Base-by-base conservation (phyloP, 2,113 vertebrate genomes). In the Ifrita kowaldi region DNA sequence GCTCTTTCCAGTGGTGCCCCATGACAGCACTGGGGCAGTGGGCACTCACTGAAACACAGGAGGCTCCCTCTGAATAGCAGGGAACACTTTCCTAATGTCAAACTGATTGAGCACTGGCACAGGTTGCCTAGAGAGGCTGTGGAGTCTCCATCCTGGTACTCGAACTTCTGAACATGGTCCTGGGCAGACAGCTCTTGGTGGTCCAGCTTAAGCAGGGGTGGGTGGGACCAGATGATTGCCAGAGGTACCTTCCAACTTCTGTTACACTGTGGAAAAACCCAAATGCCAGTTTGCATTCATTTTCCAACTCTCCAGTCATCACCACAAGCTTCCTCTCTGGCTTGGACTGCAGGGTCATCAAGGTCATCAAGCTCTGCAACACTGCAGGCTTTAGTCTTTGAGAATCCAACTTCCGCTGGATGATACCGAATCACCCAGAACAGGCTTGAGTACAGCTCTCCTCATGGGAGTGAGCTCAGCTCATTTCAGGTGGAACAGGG, bases 371-470 rank as follows among this genome's bases (percentile, higher is more conserved):
- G 47, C 21, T 65, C 64, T 78, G 28, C 39, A 55, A 13, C 23
- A 10, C 27, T 27, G 39, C 15, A 15, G 42, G 16, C 32, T 67
- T 79, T 19, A 57, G 39, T 21, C 44, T 65, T 35, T 50, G 44
- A 77, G 59, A 87, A 30, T 5, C 15, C 49, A 83, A 0, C 24
- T 30, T 32, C 56, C 44, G 33, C 53, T 46, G 44, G 11, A 32
- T 41, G 10, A 16, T 27, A 16, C 24, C 32, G 63, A n/a, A 30
- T 21, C 24, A 35, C 3, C 12, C n/a, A 44, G n/a, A 57, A 49
- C 3, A 30, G 1, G 15, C 10, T 0, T 4, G 21, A 56, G 10
- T 15, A 33, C 16, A 70, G 32, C 30, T 19, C 20, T 42, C 6
- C 16, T 42, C 8, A 2, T 1, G 13, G 2, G 30, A 75, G 20